Base-by-base conservation (phyloP, 2,797 vertebrate species). In the Microctenopoma lineatum region DNA sequence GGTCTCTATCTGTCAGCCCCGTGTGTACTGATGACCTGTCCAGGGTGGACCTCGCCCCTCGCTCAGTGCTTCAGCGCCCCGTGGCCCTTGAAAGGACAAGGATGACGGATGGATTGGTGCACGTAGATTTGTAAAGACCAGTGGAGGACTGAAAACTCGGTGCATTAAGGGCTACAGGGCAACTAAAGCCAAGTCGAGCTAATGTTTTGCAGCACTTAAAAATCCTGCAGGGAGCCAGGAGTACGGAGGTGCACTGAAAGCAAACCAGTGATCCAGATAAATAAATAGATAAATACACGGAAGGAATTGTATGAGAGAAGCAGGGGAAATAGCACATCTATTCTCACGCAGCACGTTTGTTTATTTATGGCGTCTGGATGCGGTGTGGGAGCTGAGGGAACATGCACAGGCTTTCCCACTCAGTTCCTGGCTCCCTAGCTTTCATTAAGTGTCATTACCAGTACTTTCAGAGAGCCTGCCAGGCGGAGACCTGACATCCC, bases 401-500 rank as follows among this genome's bases (percentile, higher is more conserved):
- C 59, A 39, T 16, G 50, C 56, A 27, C 68, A 77, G 77, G 70
- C 80, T 78, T 83, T 85, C 73, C 73, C 74, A 77, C 77, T 83
- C 76, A 76, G 75, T 81, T 84, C 80, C 80, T 46, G 44, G 59
- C 80, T 92, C 86, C 84, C 81, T 47, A 69, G 82, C 86, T 88
- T 92, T 91, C 90, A 93, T 94, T 93, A 93, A 87, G 89, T 92
- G 90, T 92, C 90, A 94, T 94, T 93, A 93, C 87, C 73, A 82
- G 86, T 89, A 87, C 87, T 92, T 91, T 92, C 70, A 80, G 76
- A 84, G 79, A 79, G 84, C 84, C 80, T 81, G 77, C 77, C 86
- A 74, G 84, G 70, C 85, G 87, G 85, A 90, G 90, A 92, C 85
- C 91, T 76, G 83, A 89, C 88, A 87, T 87, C 79, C 90, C 88